Percentiles rank a stretch among this genome's conserved stretches.
Conservation (phyloP, 1,140 invertebrate species). For the Anadara kagoshimensis region DNA sequence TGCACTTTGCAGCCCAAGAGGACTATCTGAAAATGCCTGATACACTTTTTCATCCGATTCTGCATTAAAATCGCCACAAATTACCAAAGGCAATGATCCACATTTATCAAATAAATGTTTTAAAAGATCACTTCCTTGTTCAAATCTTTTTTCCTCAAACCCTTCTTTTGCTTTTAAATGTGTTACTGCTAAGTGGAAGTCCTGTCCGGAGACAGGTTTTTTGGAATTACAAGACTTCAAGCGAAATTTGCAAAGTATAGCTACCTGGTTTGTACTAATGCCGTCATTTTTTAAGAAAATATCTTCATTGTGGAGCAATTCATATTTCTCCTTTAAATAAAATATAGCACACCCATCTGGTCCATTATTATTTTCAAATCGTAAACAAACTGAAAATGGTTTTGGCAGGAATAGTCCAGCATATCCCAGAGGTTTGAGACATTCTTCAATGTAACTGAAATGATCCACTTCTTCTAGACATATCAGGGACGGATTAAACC, state of each 20-base stretch:
- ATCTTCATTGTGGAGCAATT: constrained; percentile 78
- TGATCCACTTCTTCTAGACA: constrained; percentile 88
- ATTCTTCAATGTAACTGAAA: constrained; percentile 81
- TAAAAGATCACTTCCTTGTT: constrained; percentile 85
- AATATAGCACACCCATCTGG: constrained; percentile 89
- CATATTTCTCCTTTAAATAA: constrained; percentile 80
- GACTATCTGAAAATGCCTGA: constrained; percentile 49
- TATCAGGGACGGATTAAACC: constrained; percentile 82
- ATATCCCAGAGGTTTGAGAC: constrained; percentile 81
- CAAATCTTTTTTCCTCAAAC: constrained; percentile 77
- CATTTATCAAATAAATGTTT: constrained; percentile 77
- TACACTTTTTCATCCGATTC: constrained; percentile 85
- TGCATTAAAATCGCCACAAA: constrained; percentile 88
- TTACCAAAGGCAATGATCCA: constrained; percentile 75
- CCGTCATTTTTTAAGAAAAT: constrained; percentile 82
- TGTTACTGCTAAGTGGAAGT: constrained; percentile 83
- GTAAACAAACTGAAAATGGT: constrained; percentile 85
- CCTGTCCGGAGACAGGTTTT: constrained; percentile 76
- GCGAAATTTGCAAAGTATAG: constrained; percentile 75
- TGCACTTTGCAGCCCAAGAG: constrained; percentile 67
- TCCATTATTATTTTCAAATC: constrained; percentile 82
- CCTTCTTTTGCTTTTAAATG: constrained; percentile 85
- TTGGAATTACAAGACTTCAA: constrained; percentile 27
- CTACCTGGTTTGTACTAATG: constrained; percentile 84
- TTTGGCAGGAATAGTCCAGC: constrained; percentile 84